Conservation (phyloP, 2,888 invertebrate genomes). For the Tachina fera region DNA sequence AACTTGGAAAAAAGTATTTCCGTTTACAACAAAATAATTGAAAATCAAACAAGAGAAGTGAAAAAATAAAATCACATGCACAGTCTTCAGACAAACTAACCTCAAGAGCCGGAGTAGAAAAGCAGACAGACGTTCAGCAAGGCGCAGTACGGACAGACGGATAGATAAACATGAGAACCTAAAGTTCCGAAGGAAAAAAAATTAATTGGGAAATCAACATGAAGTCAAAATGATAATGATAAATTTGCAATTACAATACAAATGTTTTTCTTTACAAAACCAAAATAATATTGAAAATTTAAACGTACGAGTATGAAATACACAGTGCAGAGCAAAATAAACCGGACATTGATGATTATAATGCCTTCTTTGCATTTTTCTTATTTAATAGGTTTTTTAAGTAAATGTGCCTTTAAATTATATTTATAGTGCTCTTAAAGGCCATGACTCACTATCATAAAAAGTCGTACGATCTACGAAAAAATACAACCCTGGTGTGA, state of each 20-base stretch:
- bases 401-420: too few species aligned
- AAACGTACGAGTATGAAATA: not conserved
- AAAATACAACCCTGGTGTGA: too few species aligned
- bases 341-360: not conserved
- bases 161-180: slow-evolving; percentile 28
- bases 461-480: too few species aligned
- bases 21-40: slow-evolving; percentile 59
- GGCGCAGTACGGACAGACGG: not conserved
- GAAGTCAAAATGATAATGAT: slow-evolving; percentile 27
- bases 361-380: not conserved
- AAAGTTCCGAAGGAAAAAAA: not conserved
- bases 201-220: slow-evolving; percentile 19
- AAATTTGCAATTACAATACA: slow-evolving; percentile 53
- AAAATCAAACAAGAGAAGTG: slow-evolving; percentile 11
- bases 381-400: not conserved
- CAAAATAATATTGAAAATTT: slow-evolving; percentile 19
- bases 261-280: slow-evolving; percentile 18
- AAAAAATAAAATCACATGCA: slow-evolving; percentile 8
- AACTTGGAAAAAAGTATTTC: slow-evolving; percentile 42
- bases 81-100: slow-evolving; percentile 18
- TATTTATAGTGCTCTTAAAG: too few species aligned
- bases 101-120: slow-evolving; percentile 21
- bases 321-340: not conserved
- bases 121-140: not conserved
- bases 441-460: too few species aligned